Evolutionary conservation across 2,113 vertebrate species (phyloP).

Genomic region (Psilopogon haemacephalus): DNA sequence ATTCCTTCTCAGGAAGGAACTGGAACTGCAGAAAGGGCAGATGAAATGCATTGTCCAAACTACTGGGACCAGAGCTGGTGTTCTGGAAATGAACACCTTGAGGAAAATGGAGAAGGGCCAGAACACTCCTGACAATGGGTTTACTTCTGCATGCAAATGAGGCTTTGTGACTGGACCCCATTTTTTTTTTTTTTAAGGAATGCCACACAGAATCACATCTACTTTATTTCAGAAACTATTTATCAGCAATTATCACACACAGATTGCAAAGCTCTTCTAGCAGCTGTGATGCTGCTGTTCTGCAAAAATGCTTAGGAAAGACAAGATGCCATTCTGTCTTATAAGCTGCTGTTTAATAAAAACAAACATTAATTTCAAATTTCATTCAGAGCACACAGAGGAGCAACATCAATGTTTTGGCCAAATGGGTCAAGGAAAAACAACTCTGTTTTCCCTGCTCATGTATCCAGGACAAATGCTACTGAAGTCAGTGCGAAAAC

Average conservation of each 20-base stretch:
- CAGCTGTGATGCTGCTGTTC: background rate
- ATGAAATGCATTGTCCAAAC: background rate
- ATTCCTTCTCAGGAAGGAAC: background rate
- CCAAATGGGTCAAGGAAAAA: slow-evolving; percentile 19
- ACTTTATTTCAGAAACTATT: background rate
- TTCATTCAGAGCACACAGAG: background rate
- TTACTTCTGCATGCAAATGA: background rate
- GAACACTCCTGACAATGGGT: background rate
- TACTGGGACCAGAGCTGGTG: background rate
- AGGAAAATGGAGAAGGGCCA: background rate
- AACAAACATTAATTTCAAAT: background rate
- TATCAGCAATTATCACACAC: background rate
- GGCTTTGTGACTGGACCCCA: background rate
- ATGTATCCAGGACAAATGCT: background rate
- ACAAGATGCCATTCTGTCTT: background rate
- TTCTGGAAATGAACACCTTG: background rate
- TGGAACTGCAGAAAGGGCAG: background rate
- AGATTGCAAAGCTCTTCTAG: background rate
- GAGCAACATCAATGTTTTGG: slow-evolving; percentile 36
- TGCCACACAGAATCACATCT: background rate
- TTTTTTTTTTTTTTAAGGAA: background rate
- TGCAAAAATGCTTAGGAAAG: background rate
- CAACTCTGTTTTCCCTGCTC: background rate
- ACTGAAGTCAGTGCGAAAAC: background rate
- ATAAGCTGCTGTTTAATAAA: slow-evolving; percentile 9